Percentiles rank a stretch among this genome's conserved stretches.
phyloP scores from a whole-genome alignment of 1,140 invertebrate species.

The Melitaea cinxia region DNA sequence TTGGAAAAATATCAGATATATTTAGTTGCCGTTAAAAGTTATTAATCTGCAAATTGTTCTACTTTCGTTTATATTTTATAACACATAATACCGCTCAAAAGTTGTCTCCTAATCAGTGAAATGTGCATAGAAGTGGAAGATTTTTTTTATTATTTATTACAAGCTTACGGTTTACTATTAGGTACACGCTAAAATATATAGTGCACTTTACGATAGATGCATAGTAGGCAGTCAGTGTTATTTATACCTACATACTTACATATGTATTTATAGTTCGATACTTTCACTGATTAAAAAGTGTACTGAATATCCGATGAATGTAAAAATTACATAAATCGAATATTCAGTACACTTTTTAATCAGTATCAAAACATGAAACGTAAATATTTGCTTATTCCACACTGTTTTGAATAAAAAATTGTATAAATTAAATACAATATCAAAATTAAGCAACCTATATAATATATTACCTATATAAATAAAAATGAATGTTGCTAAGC shows the following conservation, averaged over 20 bases:
- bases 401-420: constrained; percentile 49
- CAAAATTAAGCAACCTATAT: background rate
- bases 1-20: too few species aligned
- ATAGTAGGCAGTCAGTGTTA: too few species aligned
- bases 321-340: too few species aligned
- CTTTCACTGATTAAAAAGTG: constrained; percentile 61
- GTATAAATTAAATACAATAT: background rate
- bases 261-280: constrained; percentile 50
- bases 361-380: constrained; percentile 5
- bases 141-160: too few species aligned
- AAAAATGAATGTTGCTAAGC: too few species aligned
- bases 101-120: too few species aligned
- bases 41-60: background rate
- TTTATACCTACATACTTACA: background rate
- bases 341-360: constrained; percentile 45
- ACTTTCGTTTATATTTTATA: too few species aligned
- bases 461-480: too few species aligned
- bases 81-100: too few species aligned
- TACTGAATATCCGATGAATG: constrained; percentile 34
- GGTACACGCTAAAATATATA: background rate
- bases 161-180: too few species aligned
- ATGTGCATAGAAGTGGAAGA: too few species aligned
- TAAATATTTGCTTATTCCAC: constrained; percentile 26
- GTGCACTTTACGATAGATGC: too few species aligned
- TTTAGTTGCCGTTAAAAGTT: background rate